phyloP scores from a whole-genome alignment of 2,888 invertebrate genomes.

The Tetranychus piercei region DNA sequence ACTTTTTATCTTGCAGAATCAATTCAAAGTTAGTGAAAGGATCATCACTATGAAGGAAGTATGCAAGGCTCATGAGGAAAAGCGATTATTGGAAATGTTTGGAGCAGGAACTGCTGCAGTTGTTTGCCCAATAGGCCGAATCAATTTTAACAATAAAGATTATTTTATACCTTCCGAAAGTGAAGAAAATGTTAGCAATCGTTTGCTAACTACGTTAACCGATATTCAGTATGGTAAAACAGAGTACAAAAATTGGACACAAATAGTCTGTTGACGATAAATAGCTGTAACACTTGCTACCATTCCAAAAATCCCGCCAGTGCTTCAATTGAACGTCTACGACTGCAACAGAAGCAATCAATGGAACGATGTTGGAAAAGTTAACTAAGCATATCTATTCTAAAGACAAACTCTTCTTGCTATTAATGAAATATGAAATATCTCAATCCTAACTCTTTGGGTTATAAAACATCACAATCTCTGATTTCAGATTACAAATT shows the following conservation, averaged over 20 bases:
- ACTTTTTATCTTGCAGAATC: constrained; percentile 36
- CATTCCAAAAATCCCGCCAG: no score
- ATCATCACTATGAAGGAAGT: constrained; percentile 66
- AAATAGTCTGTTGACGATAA: not conserved
- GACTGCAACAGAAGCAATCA: no score
- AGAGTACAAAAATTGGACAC: constrained; percentile 15
- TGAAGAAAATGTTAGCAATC: constrained; percentile 49
- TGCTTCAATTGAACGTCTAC: no score
- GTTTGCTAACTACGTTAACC: constrained; percentile 52
- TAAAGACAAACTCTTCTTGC: no score
- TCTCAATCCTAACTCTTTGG: no score
- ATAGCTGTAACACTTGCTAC: no score
- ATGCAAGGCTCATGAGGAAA: constrained; percentile 50
- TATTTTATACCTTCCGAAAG: constrained; percentile 41
- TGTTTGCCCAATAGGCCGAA: constrained; percentile 71
- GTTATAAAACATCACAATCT: no score
- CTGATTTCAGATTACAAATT: no score
- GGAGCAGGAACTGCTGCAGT: constrained; percentile 95
- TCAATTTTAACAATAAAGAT: constrained; percentile 49
- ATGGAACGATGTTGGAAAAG: no score
- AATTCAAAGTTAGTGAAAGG: constrained; percentile 61
- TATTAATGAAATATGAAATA: no score
- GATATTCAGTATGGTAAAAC: constrained; percentile 66
- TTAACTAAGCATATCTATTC: no score
- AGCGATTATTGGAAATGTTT: constrained; percentile 81